Evolutionary conservation across 2,888 invertebrate genomes (phyloP).

Genomic region (Cephus sareptanus): DNA sequence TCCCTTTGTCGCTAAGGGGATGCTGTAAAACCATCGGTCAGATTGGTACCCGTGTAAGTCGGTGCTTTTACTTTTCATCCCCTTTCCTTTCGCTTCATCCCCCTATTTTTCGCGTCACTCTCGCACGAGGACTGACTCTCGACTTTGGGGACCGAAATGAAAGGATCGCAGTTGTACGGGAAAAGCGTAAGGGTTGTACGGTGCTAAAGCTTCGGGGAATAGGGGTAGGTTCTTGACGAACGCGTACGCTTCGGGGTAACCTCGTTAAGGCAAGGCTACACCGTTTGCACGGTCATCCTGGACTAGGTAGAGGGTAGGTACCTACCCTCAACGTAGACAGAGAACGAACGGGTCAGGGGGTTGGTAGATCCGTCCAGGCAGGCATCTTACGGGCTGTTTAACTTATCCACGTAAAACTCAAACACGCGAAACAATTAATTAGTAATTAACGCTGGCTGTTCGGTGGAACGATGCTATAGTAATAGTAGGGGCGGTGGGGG

Average conservation of each 20-base stretch:
- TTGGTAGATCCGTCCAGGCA: conserved; percentile 8
- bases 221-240: too few relatives aligned
- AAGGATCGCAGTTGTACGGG: too few relatives aligned
- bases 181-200: too few relatives aligned
- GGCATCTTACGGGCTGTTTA: conserved; percentile 52
- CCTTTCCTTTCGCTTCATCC: too few relatives aligned
- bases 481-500: not conserved
- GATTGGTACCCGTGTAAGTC: too few relatives aligned
- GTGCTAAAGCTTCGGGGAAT: too few relatives aligned
- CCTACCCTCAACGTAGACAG: not conserved
- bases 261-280: conserved; percentile 39
- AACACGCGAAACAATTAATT: conserved; percentile 64
- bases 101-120: too few relatives aligned
- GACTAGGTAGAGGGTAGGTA: conserved; percentile 12
- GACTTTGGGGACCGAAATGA: too few relatives aligned
- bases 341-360: not conserved
- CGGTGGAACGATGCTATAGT: conserved; percentile 3
- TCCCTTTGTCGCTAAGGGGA: too few relatives aligned
- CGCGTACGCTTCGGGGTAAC: conserved; percentile 40
- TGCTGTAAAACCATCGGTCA: too few relatives aligned
- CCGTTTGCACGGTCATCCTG: conserved; percentile 29
- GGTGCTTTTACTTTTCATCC: too few relatives aligned
- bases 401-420: conserved; percentile 62
- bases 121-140: too few relatives aligned
- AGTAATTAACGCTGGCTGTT: conserved; percentile 58